Evolutionary conservation across 2,888 invertebrate genomes (phyloP), one percentile per base, ranked within the genome.

Genomic region (Acholoe squamosa): DNA sequence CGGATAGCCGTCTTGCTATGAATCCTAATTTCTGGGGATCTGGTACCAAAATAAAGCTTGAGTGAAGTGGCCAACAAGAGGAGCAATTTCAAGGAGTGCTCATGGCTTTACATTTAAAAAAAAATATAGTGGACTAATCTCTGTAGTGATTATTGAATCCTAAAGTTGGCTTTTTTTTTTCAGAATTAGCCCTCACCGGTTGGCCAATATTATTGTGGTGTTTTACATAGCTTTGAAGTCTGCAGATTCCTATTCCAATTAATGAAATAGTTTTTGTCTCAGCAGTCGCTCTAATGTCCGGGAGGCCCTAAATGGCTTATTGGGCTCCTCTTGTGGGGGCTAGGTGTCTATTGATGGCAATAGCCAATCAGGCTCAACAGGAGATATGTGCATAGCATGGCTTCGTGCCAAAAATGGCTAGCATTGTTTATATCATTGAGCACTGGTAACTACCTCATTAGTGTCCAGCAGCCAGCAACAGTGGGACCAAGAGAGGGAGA

Each of bases 381-480:
- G 31, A 3, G 71, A 71, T 71, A 71, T 71, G 71, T 71, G 71
- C 71, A 71, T 71, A 71, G 71, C 71, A 71, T 71, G 71, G 71
- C 25, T 22, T 16, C 71, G 71, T 28, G 71, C 71, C 71, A 25
- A 19, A n/a, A 61, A n/a, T 61, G 61, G 71, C 71, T 80, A 80
- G 80, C 43, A 43, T 34, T 34, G 80, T 43, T 80, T 80, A 34
- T 80, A 80, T 80, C 33, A 33, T 33, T 80, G 80, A 34, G 19
- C 34, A 34, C 34, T 34, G 22, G 33, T 80, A 80, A 80, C 34
- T 16, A 43, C 3, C 80, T 80, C 80, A 80, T 80, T 80, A 80
- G 34, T 34, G 80, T 25, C 43, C 80, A 43, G 80, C 3, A 28
- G 77, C 28, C n/a, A 76, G 16, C 28, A 31, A 28, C 16, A 31